phyloP scores from a whole-genome alignment of 2,113 vertebrate species.

The Halichoerus grypus region DNA sequence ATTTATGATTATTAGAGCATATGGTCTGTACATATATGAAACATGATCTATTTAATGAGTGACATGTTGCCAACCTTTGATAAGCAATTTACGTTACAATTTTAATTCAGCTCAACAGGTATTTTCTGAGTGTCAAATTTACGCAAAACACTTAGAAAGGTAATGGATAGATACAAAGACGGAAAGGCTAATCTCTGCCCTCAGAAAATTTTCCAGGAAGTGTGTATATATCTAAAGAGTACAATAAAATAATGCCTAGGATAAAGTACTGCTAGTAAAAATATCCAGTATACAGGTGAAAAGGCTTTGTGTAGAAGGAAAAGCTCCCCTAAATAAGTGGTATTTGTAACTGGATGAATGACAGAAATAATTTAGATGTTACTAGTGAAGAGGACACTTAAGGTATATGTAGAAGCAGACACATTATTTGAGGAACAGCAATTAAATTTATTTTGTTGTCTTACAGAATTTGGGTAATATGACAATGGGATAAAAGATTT shows the following conservation, averaged over 20 bases:
- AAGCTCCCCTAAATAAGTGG: not conserved
- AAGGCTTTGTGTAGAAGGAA: not conserved
- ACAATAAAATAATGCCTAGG: not conserved
- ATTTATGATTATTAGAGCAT: not conserved
- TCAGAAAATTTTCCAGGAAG: not conserved
- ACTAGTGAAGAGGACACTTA: not conserved
- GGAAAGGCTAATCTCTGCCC: not conserved
- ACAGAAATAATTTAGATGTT: not conserved
- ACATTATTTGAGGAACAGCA: not conserved
- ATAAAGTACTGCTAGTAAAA: not conserved
- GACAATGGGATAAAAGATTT: not conserved
- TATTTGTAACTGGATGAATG: not conserved
- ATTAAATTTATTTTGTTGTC: not conserved
- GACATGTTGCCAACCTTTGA: not conserved
- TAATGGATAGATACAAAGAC: not conserved
- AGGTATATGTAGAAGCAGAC: not conserved
- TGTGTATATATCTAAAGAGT: not conserved
- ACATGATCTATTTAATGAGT: not conserved
- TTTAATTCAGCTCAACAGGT: conserved; percentile 6
- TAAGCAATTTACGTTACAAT: not conserved
- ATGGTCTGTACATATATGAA: not conserved
- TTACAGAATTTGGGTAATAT: not conserved
- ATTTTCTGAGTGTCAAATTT: not conserved
- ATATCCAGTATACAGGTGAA: not conserved
- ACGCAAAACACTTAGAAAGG: not conserved